Evolutionary conservation across 2,113 vertebrate species (phyloP), one percentile per base, ranked within the genome.

Genomic region (Gymnorhina tibicen): DNA sequence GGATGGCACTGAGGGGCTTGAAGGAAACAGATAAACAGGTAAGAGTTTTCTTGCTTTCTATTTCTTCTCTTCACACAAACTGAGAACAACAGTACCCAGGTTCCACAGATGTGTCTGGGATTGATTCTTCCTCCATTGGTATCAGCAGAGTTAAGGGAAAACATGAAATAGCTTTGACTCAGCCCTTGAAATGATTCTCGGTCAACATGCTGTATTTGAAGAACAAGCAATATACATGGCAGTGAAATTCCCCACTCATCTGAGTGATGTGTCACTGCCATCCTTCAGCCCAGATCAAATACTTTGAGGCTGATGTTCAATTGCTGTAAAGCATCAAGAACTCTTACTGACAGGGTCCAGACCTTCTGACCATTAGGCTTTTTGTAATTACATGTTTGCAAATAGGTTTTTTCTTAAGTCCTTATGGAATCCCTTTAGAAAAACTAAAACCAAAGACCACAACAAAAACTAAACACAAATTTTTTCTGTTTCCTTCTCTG

Each of bases 11-110:
- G 92, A 94, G 95, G 93, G 95, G 56, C 79, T 95, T 81, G 92
- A 91, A 96, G 83, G 88, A 93, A 94, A 75, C 73, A 52, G 77
- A 81, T 50, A 21, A 92, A 42, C 83, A 97, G 96, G 96, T 97
- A 96, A 96, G 95, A 92, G 50, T 79, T 92, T 88, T 87, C 66
- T 75, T 82, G 52, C 72, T 95, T 91, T 92, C 49, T 87, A 0
- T 81, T 91, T 87, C 64, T 91, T 90, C 58, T 58, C 49, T 85
- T 81, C 39, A 35, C 50, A 56, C 56, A 35, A 84, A 56, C 23
- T 28, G 73, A 86, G 69, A 80, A 81, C 46, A 63, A 11, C 83
- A 91, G 33, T 64, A 81, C 22, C 21, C 20, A 75, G 21, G 22
- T 67, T 75, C 72, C 50, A 24, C 2, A 11, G 13, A 59, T 59